phyloP scores from a whole-genome alignment of 2,797 vertebrate genomes.

The Lophotriccus pileatus region DNA sequence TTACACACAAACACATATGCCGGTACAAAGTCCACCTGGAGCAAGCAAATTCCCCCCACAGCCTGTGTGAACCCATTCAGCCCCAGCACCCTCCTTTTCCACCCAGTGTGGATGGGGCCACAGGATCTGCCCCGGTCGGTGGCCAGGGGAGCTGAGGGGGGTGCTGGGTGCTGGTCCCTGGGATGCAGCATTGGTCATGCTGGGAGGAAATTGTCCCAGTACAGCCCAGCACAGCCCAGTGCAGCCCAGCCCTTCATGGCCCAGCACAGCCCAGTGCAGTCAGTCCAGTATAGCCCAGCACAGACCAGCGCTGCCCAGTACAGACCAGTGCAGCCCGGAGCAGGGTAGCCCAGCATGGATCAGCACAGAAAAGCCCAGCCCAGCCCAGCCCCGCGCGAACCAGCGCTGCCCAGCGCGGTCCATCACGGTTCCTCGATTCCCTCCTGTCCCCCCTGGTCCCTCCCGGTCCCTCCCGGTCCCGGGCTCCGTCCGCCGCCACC shows the following conservation, averaged over 20 bases:
- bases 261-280: background rate
- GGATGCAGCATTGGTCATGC: background rate
- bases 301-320: background rate
- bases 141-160: rapidly evolving
- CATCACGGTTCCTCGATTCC: background rate
- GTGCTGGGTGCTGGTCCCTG: rapidly evolving
- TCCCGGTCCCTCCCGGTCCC: background rate
- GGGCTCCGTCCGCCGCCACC: background rate
- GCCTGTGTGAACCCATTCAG: rapidly evolving
- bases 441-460: rapidly evolving
- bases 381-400: background rate
- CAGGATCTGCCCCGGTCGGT: rapidly evolving
- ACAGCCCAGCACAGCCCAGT: background rate
- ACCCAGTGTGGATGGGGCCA: rapidly evolving
- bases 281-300: background rate
- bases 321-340: background rate
- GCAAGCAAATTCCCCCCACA: rapidly evolving
- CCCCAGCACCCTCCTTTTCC: background rate
- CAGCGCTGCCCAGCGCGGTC: background rate
- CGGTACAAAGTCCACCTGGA: background rate
- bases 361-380: background rate
- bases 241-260: rapidly evolving
- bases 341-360: too few relatives aligned
- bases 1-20: rapidly evolving
- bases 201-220: background rate